Evolutionary conservation across 1,140 invertebrate species (phyloP), one percentile per base, ranked within the genome.

Genomic region (Pseudomyrmex pallidus): DNA sequence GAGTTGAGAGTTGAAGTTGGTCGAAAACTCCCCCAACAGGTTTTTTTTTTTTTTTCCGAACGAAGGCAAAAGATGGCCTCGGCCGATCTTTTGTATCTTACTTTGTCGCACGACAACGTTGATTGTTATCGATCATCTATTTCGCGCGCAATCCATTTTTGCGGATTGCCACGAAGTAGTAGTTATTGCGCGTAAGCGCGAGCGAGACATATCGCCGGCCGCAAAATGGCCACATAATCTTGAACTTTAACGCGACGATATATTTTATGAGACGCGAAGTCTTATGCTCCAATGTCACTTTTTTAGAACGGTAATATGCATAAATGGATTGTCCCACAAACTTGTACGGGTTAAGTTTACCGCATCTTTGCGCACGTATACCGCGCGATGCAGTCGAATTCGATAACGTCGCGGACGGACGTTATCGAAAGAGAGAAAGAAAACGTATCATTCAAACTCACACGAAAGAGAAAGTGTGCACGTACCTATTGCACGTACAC

Each of bases 251-350:
- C 88, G 89, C 89, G 85, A 87, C 77, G 91, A 93, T 92, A 93
- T 92, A 92, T 93, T 93, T 93, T 89, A 93, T 90, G 89, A 92
- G 90, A 91, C 85, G 89, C 89, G 92, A 93, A 93, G 93, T 94
- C 92, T 72, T 93, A 93, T 92, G 92, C 89, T 90, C 57, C 86
- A 89, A 89, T 91, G 89, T 80, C 90, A 90, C 35, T 35, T 86
- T 89, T 90, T 92, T 92, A 67, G 84, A 91, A 77, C 85, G 86
- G 89, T 93, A 93, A 93, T 94, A 93, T 93, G 91, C 92, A 94
- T 94, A 94, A 94, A 93, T 82, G 93, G 93, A 94, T 94, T 94
- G 93, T 94, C 93, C 93, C 91, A 94, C 92, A 92, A 94, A 94
- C 92, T 94, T 94, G 91, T 93, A 93, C 92, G 93, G 92, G 90